phyloP scores from a whole-genome alignment of 64 coral and sea anemone species.

The Dendrophyllia cribrosa region DNA sequence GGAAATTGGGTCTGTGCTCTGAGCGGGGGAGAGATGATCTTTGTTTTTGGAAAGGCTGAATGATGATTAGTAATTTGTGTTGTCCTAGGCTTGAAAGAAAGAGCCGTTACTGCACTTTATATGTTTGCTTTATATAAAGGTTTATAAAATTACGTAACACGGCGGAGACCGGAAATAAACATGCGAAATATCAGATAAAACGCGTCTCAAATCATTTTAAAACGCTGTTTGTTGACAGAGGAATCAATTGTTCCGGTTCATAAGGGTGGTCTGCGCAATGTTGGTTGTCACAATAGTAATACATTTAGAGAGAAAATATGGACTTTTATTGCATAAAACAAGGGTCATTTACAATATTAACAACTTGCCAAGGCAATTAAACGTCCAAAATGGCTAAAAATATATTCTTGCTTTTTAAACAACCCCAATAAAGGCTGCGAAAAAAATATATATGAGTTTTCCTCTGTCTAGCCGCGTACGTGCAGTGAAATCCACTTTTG shows the following conservation, averaged over 20 bases:
- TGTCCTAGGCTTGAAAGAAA: too few relatives aligned
- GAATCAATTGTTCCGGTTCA: neutral
- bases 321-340: neutral
- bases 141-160: neutral
- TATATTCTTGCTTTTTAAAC: neutral
- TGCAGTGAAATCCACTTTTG: neutral
- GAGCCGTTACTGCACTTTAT: too few relatives aligned
- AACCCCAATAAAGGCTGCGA: neutral
- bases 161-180: conserved; percentile 15
- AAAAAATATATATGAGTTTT: neutral
- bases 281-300: conserved; percentile 33
- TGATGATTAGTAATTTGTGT: too few relatives aligned
- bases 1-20: too few relatives aligned
- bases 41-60: too few relatives aligned
- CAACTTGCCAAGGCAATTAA: conserved; percentile 15
- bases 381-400: neutral
- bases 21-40: too few relatives aligned
- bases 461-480: neutral
- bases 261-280: conserved; percentile 17
- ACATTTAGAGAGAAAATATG: conserved; percentile 40
- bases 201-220: neutral
- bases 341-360: conserved; percentile 44
- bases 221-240: conserved; percentile 13
- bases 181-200: neutral
- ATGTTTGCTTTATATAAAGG: too few relatives aligned